Evolutionary conservation across 2,888 invertebrate species (phyloP).

Genomic region (Nysson spinosus): DNA sequence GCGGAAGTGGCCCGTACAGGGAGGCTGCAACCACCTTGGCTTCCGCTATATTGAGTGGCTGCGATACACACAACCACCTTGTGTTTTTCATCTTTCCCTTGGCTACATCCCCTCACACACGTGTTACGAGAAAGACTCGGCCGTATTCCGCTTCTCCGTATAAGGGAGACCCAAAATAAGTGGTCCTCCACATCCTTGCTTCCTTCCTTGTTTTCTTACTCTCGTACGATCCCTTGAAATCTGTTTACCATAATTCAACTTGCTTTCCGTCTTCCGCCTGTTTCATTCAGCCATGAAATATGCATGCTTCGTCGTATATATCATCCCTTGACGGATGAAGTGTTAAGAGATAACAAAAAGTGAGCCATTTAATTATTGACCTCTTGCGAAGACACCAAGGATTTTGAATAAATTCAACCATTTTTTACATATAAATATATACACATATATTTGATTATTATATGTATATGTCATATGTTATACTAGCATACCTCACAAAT

Average conservation of each 20-base stretch:
- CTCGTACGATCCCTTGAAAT: slow-evolving; percentile 1
- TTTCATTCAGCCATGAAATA: too few species aligned
- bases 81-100: slow-evolving; percentile 62
- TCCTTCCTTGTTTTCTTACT: slow-evolving; percentile 43
- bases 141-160: slow-evolving; percentile 43
- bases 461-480: too few species aligned
- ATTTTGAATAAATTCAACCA: too few species aligned
- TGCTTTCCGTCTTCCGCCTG: slow-evolving; percentile 21
- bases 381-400: too few species aligned
- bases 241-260: slow-evolving; percentile 7
- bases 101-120: slow-evolving; percentile 50
- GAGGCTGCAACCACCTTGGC: slow-evolving; percentile 76
- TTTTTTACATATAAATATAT: too few species aligned
- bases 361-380: too few species aligned
- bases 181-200: slow-evolving; percentile 57
- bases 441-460: too few species aligned
- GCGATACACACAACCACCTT: slow-evolving; percentile 68
- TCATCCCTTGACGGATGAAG: too few species aligned
- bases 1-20: slow-evolving; percentile 74
- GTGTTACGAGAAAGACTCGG: slow-evolving; percentile 38
- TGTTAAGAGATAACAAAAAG: too few species aligned
- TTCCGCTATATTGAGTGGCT: slow-evolving; percentile 74
- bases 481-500: too few species aligned
- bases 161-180: slow-evolving; percentile 56
- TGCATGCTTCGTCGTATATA: too few species aligned